Conservation (phyloP, 2,888 invertebrate species). For the Eupithecia subumbrata region DNA sequence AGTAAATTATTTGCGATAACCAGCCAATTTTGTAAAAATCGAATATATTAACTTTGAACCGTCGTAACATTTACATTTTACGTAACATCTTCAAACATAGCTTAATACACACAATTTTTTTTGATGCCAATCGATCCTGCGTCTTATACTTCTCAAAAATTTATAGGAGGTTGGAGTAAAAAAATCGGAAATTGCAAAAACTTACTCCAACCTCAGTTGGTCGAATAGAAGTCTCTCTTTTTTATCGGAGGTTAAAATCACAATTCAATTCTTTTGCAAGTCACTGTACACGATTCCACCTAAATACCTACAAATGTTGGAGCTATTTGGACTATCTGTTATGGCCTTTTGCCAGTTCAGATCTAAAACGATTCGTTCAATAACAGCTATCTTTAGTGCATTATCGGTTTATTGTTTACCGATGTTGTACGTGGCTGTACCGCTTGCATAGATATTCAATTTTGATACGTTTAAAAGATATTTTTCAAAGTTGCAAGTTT, state of each 20-base stretch:
- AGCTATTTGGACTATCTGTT: slow-evolving; percentile 30
- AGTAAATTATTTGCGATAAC: too few relatives aligned
- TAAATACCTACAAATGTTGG: slow-evolving; percentile 15
- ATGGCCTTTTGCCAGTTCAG: slow-evolving; percentile 38
- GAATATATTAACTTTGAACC: too few relatives aligned
- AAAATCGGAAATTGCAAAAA: too few relatives aligned
- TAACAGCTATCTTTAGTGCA: slow-evolving; percentile 37
- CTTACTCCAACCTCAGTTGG: too few relatives aligned
- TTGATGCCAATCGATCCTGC: too few relatives aligned
- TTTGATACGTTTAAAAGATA: neutral
- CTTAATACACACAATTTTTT: too few relatives aligned
- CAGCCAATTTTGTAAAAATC: too few relatives aligned
- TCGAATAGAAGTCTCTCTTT: too few relatives aligned
- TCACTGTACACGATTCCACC: slow-evolving; percentile 11
- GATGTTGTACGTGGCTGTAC: slow-evolving; percentile 15
- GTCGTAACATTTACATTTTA: too few relatives aligned
- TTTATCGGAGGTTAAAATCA: neutral
- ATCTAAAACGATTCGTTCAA: slow-evolving; percentile 36
- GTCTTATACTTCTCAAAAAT: too few relatives aligned
- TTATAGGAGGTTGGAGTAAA: too few relatives aligned
- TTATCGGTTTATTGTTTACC: slow-evolving; percentile 30
- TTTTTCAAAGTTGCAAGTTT: neutral
- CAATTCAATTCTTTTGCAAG: neutral
- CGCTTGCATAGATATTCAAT: slow-evolving; percentile 3
- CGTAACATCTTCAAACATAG: too few relatives aligned